These are phyloP conservation scores for Metaphire vulgaris DNA, from an alignment of 1,140 invertebrate species.

Conservation along the genomic window DNA sequence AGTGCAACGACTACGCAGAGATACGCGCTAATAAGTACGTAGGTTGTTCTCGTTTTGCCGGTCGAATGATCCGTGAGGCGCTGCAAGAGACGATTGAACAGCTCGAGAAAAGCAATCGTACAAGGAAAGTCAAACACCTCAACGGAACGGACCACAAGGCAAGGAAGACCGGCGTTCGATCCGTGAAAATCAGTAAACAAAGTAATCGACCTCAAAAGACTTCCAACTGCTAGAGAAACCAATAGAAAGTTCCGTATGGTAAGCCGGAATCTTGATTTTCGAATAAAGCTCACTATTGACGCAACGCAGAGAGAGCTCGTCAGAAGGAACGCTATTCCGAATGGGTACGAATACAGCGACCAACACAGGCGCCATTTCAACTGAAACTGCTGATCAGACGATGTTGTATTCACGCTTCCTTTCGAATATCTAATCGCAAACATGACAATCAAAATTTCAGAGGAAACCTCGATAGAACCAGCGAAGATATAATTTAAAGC, in stretches of 20 bases:
- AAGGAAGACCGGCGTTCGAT: neutral
- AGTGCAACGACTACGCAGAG: neutral
- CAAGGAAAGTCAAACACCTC: neutral
- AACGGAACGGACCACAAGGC: neutral
- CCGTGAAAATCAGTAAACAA: neutral
- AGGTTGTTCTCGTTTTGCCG: neutral
- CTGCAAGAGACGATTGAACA: neutral
- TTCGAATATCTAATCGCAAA: no score
- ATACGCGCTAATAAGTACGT: neutral
- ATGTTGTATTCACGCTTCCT: no score
- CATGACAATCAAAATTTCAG: no score
- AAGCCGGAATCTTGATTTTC: no score
- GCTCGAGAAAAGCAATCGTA: neutral
- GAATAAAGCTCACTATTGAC: no score
- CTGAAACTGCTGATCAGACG: no score
- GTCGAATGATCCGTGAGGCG: neutral
- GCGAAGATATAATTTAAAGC: no score
- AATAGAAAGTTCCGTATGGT: no score
- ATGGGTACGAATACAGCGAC: neutral
- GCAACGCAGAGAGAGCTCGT: neutral
- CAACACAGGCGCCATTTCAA: neutral
- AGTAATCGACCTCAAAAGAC: neutral
- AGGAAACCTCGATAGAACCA: no score
- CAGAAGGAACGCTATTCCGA: neutral
- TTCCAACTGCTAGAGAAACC: no score